Base-by-base conservation (phyloP, 2,113 vertebrate species). In the Plestiodon gilberti region DNA sequence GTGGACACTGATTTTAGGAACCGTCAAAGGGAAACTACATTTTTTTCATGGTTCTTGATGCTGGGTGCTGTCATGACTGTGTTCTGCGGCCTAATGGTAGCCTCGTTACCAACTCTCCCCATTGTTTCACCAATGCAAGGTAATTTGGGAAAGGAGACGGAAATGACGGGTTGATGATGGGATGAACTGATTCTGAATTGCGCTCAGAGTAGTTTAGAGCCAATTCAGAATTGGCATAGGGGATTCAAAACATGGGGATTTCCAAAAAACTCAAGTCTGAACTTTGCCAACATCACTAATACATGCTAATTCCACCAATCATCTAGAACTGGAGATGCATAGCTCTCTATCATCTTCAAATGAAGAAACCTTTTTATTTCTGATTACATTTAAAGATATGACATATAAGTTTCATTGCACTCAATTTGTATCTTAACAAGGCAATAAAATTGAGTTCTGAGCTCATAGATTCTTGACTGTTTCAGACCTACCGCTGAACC, bases 401-500 rank as follows among this genome's bases (percentile, higher is more conserved):
- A 92, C 91, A 71, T 64, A 71, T n/a, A n/a, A 71, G 43, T 90
- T 89, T 88, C 88, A 82, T 64, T 78, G 74, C 62, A 82, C 64
- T 84, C 59, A n/a, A 88, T 94, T 83, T 90, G 85, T 77, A 75
- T 94, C 92, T 87, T 84, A 87, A 23, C 1, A 52, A 75, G 86
- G 88, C 73, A 82, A 52, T 75, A 91, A 89, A 86, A 87, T 0
- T 4, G 35, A 64, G 57, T 1, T 6, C 35, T 91, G 1, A 1
- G 59, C 84, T 80, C 57, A 55, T 28, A 69, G 65, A 86, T 91
- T 57, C 1, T 11, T 84, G n/a, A 30, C 81, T 90, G 89, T 62
- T 28, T 70, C 59, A 92, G 89, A 94, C 87, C 86, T 89, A 88
- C 85, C 92, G 71, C 90, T 94, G 89, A 93, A n/a, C 91, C 61